Base-by-base conservation (phyloP, 2,797 vertebrate genomes). In the Psittacula derbiana region DNA sequence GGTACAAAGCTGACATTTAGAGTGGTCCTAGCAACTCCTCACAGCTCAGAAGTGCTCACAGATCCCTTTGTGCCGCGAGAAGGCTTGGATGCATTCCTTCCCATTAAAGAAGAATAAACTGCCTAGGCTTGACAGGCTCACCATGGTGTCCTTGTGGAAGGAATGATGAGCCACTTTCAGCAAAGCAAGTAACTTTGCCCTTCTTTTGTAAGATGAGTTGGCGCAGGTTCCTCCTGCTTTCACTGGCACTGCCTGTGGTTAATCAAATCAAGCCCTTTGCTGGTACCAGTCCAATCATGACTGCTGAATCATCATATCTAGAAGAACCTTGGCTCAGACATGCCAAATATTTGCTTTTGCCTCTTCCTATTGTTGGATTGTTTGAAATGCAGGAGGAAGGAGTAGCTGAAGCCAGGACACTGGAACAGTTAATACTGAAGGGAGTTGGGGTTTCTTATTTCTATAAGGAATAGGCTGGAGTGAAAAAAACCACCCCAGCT, bases 241-340 rank as follows among this genome's bases (percentile, higher is more conserved):
- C 91, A 73, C 72, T 74, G 84, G 83, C 74, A 49, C 14, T 67
- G 84, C 67, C 52, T 27, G 27, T 44, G 46, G 49, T 64, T 90
- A 74, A 60, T 71, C 67, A 82, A 85, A 79, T 73, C 60, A 90
- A 85, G 55, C 15, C 52, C 64, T 64, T 46, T 41, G 28, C 80
- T 92, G 72, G 47, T 67, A 36, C 64, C 47, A 78, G 52, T 55
- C 64, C 90, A 95, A 64, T 28, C 11, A 50, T 8, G 13, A 66
- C 52, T 93, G 92, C 92, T 94, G 88, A 97, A 80, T 94, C 94
- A 92, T 72, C 95, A 93, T 16, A 88, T 60, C 61, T 11, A 93
- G 31, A 3, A 64, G 30, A 74, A 31, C 33, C 80, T 43, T 72
- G 62, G 47, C 71, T 80, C 52, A 71, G 47, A 47, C 16, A 87